phyloP scores from a whole-genome alignment of 2,113 vertebrate species.

The Upupa epops region DNA sequence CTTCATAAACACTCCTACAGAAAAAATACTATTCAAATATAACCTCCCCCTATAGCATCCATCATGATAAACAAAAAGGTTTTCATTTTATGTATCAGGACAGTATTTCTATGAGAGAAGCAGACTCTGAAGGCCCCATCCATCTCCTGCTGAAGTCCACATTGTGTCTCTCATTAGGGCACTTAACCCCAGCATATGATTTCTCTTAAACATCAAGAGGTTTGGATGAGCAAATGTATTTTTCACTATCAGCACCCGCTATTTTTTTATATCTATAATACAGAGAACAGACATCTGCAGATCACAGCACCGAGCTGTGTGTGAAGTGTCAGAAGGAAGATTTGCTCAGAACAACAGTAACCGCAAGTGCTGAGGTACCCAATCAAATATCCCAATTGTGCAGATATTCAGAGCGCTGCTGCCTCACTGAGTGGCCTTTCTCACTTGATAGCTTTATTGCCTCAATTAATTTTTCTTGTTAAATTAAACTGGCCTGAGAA shows the following conservation, averaged over 20 bases:
- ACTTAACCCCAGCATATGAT: background rate
- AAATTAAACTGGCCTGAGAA: background rate
- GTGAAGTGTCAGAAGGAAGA: background rate
- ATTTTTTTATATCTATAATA: no score
- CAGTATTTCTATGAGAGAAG: background rate
- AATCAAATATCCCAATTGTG: background rate
- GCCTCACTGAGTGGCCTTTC: background rate
- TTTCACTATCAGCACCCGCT: background rate
- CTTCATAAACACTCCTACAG: conserved; percentile 18
- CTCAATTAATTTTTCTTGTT: background rate
- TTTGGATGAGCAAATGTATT: background rate
- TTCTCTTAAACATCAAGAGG: background rate
- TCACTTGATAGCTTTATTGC: background rate
- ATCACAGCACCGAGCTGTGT: background rate
- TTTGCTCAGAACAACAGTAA: background rate
- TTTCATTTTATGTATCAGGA: background rate
- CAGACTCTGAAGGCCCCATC: background rate
- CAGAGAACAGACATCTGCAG: background rate
- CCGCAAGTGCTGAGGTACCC: background rate
- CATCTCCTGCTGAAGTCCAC: background rate
- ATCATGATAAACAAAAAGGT: background rate
- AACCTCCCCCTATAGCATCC: background rate
- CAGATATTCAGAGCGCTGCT: background rate
- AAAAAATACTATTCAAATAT: conserved; percentile 45
- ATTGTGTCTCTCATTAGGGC: background rate